Conservation (phyloP, 2,797 vertebrate genomes). For the Melanotaenia nigrans region DNA sequence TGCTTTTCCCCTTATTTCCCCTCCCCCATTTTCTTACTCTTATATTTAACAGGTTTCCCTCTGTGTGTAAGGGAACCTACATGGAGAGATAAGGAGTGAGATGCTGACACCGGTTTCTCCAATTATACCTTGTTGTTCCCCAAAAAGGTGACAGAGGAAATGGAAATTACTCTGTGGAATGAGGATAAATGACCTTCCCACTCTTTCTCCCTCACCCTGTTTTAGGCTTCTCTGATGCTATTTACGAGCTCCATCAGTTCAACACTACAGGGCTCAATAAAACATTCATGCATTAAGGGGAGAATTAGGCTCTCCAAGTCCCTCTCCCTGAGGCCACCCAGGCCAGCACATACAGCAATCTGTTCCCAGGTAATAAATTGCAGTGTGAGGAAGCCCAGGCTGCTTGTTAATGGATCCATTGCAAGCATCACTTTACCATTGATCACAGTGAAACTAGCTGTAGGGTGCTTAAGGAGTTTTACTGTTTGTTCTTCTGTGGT, state of each 20-base stretch:
- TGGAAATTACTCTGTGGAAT: constrained; percentile 14
- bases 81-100: background rate
- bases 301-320: constrained; percentile 49
- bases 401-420: constrained; percentile 55
- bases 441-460: constrained; percentile 49
- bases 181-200: constrained; percentile 17
- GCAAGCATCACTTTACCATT: constrained; percentile 60
- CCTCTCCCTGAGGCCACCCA: constrained; percentile 40
- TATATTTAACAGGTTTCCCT: background rate
- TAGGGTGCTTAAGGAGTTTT: constrained; percentile 30
- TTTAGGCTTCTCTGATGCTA: background rate
- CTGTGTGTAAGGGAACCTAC: background rate
- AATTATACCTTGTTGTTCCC: background rate
- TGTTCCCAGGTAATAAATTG: constrained; percentile 56
- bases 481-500: constrained; percentile 11
- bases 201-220: constrained; percentile 3
- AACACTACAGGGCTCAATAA: constrained; percentile 39
- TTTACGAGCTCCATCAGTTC: constrained; percentile 38
- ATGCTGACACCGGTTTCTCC: constrained; percentile 10
- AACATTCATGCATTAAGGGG: constrained; percentile 51
- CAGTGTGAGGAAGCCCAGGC: constrained; percentile 31
- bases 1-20: constrained; percentile 1
- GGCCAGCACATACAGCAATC: constrained; percentile 32
- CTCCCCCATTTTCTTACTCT: background rate
- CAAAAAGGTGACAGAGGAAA: constrained; percentile 16